phyloP scores from a whole-genome alignment of 1,140 invertebrate genomes.

The Aethina tumida region DNA sequence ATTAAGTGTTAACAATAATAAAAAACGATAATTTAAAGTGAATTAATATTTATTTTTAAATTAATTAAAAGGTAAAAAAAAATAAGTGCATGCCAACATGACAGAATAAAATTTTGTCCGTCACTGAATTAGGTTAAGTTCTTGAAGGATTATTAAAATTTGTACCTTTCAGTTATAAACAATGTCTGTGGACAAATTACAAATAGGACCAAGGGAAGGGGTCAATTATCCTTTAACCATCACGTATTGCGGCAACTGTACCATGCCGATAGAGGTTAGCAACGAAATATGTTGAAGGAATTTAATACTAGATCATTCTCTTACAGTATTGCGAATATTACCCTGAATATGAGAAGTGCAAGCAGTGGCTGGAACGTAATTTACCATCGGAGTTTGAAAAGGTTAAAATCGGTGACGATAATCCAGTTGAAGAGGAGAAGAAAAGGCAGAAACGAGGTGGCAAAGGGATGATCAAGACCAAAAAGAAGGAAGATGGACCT shows the following conservation, averaged over 20 bases:
- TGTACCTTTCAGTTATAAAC: constrained; percentile 1
- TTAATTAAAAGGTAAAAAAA: no score
- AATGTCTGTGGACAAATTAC: constrained; percentile 27
- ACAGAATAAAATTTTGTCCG: no score
- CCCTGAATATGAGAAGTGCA: constrained; percentile 95
- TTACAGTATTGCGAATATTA: constrained; percentile 91
- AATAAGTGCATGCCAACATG: no score
- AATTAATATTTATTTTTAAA: no score
- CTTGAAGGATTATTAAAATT: background rate
- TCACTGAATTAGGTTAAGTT: no score
- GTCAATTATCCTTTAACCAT: constrained; percentile 78
- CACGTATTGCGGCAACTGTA: constrained; percentile 90
- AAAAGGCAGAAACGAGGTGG: constrained; percentile 86
- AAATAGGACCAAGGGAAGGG: constrained; percentile 41
- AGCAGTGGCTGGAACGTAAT: constrained; percentile 91
- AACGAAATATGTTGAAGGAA: background rate
- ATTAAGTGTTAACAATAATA: no score
- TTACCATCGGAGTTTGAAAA: constrained; percentile 88
- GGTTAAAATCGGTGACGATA: constrained; percentile 63
- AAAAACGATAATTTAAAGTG: no score
- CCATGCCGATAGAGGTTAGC: constrained; percentile 79
- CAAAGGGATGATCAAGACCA: constrained; percentile 78
- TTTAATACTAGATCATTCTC: constrained; percentile 8
- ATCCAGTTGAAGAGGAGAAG: constrained; percentile 79
- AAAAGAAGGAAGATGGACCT: constrained; percentile 74